Evolutionary conservation across 2,113 vertebrate genomes (phyloP).

Genomic region (Pardalotus punctatus): DNA sequence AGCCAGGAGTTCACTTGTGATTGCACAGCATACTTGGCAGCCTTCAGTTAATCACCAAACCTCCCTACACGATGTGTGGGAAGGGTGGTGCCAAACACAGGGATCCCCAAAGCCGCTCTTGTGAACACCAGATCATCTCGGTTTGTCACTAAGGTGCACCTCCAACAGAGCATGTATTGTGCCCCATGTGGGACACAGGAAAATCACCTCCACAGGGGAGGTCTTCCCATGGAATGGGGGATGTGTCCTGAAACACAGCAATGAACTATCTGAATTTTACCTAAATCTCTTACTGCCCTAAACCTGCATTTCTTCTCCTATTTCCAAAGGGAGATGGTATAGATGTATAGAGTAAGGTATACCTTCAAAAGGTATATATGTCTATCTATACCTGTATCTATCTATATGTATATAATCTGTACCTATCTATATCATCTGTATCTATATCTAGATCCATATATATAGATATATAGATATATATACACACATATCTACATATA

Average conservation of each 20-base stretch:
- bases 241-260: neutral
- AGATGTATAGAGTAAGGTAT: too few species aligned
- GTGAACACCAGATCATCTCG: rapidly evolving
- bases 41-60: neutral
- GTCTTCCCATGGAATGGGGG: neutral
- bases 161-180: neutral
- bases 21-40: neutral
- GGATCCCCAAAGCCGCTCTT: neutral
- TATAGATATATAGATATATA: too few species aligned
- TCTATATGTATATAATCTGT: too few species aligned
- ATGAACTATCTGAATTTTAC: neutral
- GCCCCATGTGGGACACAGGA: neutral
- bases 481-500: rapidly evolving
- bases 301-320: neutral
- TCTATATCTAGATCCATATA: too few species aligned
- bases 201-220: neutral
- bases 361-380: too few species aligned
- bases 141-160: neutral
- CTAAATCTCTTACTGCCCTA: neutral
- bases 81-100: neutral
- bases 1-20: neutral
- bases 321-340: neutral
- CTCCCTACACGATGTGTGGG: neutral
- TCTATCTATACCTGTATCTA: too few species aligned
- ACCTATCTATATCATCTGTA: too few species aligned